These are phyloP conservation scores for Hydrotaea diabolus DNA, from an alignment of 2,888 invertebrate genomes.

Conservation along the genomic window DNA sequence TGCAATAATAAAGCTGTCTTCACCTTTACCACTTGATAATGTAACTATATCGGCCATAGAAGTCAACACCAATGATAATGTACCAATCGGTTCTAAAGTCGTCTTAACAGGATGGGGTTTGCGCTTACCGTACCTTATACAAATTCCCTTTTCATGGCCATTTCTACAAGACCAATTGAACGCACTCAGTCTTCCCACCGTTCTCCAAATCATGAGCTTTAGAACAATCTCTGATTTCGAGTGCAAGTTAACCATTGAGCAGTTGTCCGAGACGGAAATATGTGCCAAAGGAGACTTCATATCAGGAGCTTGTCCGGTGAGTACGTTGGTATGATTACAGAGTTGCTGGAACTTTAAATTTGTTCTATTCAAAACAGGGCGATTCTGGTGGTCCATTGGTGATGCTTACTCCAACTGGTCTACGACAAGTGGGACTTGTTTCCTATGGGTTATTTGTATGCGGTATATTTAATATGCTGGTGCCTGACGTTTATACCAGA, in stretches of 20 bases:
- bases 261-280: conserved; percentile 77
- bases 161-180: conserved; percentile 70
- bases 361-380: conserved; percentile 75
- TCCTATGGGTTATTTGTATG: conserved; percentile 77
- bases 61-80: conserved; percentile 66
- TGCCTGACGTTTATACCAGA: conserved; percentile 79
- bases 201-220: conserved; percentile 75
- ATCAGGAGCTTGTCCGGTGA: conserved; percentile 77
- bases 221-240: conserved; percentile 75
- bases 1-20: conserved; percentile 74
- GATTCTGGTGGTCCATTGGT: conserved; percentile 80
- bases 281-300: conserved; percentile 75
- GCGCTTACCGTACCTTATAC: conserved; percentile 72
- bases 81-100: conserved; percentile 73
- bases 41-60: conserved; percentile 79
- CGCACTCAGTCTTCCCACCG: conserved; percentile 73
- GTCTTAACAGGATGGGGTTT: conserved; percentile 80
- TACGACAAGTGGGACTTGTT: conserved; percentile 76
- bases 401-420: conserved; percentile 65
- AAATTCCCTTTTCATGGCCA: conserved; percentile 59
- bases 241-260: conserved; percentile 74
- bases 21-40: conserved; percentile 73
- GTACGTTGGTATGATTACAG: conserved; percentile 32
- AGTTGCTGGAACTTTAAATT: too few species aligned
- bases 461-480: conserved; percentile 73